These are phyloP conservation scores for Dioctria linearis DNA, from an alignment of 2,888 invertebrate species.

Conservation along the genomic window DNA sequence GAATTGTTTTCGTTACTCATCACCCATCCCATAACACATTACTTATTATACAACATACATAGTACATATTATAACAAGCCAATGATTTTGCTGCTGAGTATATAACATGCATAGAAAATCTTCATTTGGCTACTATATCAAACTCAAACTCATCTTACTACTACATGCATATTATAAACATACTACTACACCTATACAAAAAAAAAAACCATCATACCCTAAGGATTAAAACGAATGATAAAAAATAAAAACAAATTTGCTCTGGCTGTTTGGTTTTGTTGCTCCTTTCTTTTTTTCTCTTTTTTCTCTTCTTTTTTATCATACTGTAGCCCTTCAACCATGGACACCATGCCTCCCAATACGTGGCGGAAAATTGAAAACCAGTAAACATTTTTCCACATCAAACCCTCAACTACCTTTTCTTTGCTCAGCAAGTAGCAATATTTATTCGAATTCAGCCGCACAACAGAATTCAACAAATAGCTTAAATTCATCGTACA, in stretches of 20 bases:
- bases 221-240: slow-evolving; percentile 55
- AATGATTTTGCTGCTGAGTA: slow-evolving; percentile 23
- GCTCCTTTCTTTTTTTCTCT: slow-evolving; percentile 63
- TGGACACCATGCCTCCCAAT: slow-evolving; percentile 72
- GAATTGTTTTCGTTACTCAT: slow-evolving; percentile 34
- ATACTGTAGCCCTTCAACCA: slow-evolving; percentile 69
- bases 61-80: slow-evolving; percentile 38
- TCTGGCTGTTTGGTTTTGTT: slow-evolving; percentile 66
- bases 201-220: slow-evolving; percentile 20
- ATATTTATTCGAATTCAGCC: slow-evolving; percentile 58
- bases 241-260: slow-evolving; percentile 58
- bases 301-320: slow-evolving; percentile 60
- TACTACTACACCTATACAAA: slow-evolving; percentile 21
- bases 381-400: slow-evolving; percentile 71
- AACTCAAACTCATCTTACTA: slow-evolving; percentile 37
- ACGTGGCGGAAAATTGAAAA: slow-evolving; percentile 71
- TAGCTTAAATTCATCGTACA: slow-evolving; percentile 71
- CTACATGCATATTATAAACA: neutral
- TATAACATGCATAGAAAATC: slow-evolving; percentile 21
- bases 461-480: slow-evolving; percentile 67
- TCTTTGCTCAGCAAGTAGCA: slow-evolving; percentile 62
- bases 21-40: too few relatives aligned
- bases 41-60: neutral
- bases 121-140: slow-evolving; percentile 38
- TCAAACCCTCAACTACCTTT: slow-evolving; percentile 71